Evolutionary conservation across 2,113 vertebrate genomes (phyloP), one percentile per base, ranked within the genome.

Genomic region (Vombatus ursinus): DNA sequence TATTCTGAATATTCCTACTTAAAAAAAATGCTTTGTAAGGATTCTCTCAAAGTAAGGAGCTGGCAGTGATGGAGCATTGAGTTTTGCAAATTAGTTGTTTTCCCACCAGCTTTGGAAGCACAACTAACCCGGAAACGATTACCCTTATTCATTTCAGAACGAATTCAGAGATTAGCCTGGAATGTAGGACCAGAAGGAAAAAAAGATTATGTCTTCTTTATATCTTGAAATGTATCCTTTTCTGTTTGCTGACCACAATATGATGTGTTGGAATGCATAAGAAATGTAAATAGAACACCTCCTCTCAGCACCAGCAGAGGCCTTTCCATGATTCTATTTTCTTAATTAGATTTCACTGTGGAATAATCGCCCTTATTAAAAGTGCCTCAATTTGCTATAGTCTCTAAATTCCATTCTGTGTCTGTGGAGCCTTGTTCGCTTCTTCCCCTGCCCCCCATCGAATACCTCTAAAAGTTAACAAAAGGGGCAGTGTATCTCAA

Each of bases 401-500:
- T 48, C 6, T 89, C 90, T 95, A 93, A 96, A 95, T 91, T 48
- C 51, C 95, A 77, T 90, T 3, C 90, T n/a, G 31, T 52, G 93
- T 95, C 96, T 93, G 53, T 52, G 23, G 92, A 57, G 94, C 91
- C 91, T 97, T 0, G 0, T 51, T 96, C 96, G 92, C 90, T 11
- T 91, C 95, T 90, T 61, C 50, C 28, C 14, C 12, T 1, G n/a
- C 95, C 94, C n/a, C 68, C 68, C 19, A 84, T 84, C 68, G 22
- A 44, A 0, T 89, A 94, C 94, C 96, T 96, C 93, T 1, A 49
- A 84, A 94, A 97, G 96, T 94, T 97, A 97, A 98, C 98, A 97
- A 97, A 98, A 98, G 96, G 91, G 94, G 96, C 54, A 97, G 97
- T 97, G 98, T 98, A 97, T 96, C 98, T 91, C 93, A 95, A 97